Percentiles rank a stretch among this genome's conserved stretches.
Conservation (phyloP, 2,797 vertebrate genomes). For the Pteropus rufus region DNA sequence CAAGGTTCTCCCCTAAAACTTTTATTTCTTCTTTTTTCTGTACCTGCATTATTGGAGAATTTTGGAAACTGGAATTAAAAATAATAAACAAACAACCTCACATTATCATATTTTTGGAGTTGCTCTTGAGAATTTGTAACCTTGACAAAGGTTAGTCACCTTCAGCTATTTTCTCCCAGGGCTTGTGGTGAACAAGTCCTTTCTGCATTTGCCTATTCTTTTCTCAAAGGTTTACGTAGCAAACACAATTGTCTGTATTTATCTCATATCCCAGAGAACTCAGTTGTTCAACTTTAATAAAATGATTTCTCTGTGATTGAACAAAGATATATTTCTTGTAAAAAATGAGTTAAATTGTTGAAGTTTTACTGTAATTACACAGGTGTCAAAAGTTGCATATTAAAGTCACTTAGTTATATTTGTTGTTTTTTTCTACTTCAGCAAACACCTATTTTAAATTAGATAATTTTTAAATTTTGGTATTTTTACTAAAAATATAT, state of each 20-base stretch:
- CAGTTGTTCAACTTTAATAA: neutral
- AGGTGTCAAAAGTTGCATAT: neutral
- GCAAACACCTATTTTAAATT: neutral
- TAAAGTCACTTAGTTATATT: neutral
- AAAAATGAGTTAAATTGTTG: neutral
- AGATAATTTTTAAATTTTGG: neutral
- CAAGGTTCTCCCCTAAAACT: neutral
- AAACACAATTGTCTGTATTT: neutral
- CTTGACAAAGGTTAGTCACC: slow-evolving; percentile 64
- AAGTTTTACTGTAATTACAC: neutral
- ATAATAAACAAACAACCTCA: neutral
- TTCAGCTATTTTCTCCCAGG: neutral
- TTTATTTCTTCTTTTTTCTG: neutral
- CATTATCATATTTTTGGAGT: neutral
- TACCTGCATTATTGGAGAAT: neutral
- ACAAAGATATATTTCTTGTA: neutral
- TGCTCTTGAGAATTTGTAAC: slow-evolving; percentile 57
- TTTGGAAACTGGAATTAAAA: neutral
- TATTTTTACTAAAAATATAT: neutral
- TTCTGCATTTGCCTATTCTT: neutral
- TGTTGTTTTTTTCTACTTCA: neutral
- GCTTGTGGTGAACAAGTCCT: neutral
- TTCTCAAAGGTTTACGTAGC: neutral
- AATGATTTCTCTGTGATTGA: neutral
- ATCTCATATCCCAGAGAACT: neutral